Evolutionary conservation across 2,888 invertebrate genomes (phyloP), one percentile per base, ranked within the genome.

Genomic region (Luperina nickerlii): DNA sequence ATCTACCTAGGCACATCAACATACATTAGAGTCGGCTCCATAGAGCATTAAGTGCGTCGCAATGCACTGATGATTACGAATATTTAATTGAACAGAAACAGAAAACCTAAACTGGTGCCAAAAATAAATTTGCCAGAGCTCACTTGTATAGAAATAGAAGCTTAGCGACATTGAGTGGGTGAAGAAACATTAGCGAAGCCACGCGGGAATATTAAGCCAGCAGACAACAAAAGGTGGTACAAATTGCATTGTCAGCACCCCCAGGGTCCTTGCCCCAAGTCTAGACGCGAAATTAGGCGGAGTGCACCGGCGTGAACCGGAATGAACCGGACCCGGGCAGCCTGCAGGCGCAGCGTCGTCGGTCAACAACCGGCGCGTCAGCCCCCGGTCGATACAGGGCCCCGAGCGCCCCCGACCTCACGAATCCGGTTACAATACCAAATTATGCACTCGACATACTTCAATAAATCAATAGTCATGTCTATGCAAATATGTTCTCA

Each of bases 211-310:
- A 79, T 81, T 65, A 60, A 80, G 74, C 75, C 48, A 82, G 81
- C 88, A 92, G 91, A 92, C 92, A 88, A 91, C 91, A 92, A 90
- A 91, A 91, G 90, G 87, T 88, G 79, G 85, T 75, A 84, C 83
- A 88, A 85, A 87, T 87, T 88, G 83, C 85, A 87, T 87, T 74
- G 82, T 83, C 81, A 81, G 76, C 79, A 84, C 65, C 81, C 81
- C 81, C 83, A 86, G 85, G 93, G 92, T 92, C 91, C 88, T 92
- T 92, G 89, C 89, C 92, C 93, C 77, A 82, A 85, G 90, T 90
- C 94, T 94, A 94, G 94, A 94, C 94, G 83, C 89, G 89, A 91
- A 91, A 92, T 93, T 90, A 91, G 90, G 88, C 80, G 82, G 78
- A 86, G 82, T 83, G 86, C 84, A 82, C 76, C 75, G 84, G 71